Evolutionary conservation across 2,888 invertebrate species (phyloP).

Genomic region (Phyllotreta striolata): DNA sequence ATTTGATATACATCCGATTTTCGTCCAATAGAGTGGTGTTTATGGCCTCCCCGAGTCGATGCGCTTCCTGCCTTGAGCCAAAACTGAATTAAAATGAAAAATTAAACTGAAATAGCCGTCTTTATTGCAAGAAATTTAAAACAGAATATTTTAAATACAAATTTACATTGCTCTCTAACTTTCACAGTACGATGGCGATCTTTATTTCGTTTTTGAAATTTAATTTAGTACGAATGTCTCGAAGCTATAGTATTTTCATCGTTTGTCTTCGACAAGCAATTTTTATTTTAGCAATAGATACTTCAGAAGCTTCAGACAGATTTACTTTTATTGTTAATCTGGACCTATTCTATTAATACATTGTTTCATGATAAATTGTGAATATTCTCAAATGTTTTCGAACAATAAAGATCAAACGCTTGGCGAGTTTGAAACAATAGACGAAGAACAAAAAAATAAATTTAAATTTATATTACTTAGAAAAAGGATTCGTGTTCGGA

Average conservation of each 20-base stretch:
- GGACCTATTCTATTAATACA: too few species aligned
- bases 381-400: too few species aligned
- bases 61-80: conserved; percentile 40
- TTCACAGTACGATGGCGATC: conserved; percentile 31
- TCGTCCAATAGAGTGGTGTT: not conserved
- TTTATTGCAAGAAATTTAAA: conserved; percentile 57
- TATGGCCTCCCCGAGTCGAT: conserved; percentile 35
- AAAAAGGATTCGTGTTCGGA: too few species aligned
- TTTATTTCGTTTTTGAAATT: conserved; percentile 39
- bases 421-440: too few species aligned
- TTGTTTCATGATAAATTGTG: too few species aligned
- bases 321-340: too few species aligned
- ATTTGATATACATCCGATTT: too few species aligned
- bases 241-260: conserved; percentile 22
- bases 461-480: too few species aligned
- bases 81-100: conserved; percentile 58
- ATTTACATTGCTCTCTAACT: conserved; percentile 48
- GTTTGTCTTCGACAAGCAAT: not conserved
- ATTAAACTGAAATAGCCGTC: conserved; percentile 57
- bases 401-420: too few species aligned
- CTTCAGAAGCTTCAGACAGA: too few species aligned
- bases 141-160: conserved; percentile 55
- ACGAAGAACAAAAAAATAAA: too few species aligned
- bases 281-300: too few species aligned
- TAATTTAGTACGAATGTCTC: conserved; percentile 36